Conservation (phyloP, 1,140 invertebrate species). For the Cephus cinctus region DNA sequence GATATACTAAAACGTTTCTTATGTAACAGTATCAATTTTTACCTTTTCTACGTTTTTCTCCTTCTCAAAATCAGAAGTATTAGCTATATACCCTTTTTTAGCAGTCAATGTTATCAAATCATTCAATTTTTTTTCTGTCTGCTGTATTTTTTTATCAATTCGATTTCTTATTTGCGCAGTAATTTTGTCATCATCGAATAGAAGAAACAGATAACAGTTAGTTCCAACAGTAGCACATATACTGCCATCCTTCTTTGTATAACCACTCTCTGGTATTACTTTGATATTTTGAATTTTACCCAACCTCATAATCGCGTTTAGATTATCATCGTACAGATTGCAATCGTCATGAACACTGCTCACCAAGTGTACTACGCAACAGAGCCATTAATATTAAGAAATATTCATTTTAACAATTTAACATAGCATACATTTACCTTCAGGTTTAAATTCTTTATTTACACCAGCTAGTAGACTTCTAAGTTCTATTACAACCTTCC, state of each 20-base stretch:
- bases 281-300: conserved; percentile 31
- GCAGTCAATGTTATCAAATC: conserved; percentile 38
- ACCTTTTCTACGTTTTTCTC: conserved; percentile 23
- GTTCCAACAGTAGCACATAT: conserved; percentile 20
- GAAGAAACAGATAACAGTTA: conserved; percentile 38
- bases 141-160: conserved; percentile 15
- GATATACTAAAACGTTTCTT: too few species aligned
- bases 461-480: conserved; percentile 54
- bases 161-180: conserved; percentile 27
- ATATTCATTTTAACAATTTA: conserved; percentile 43
- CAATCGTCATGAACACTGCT: conserved; percentile 19
- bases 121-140: conserved; percentile 38
- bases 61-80: conserved; percentile 31
- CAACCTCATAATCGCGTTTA: conserved; percentile 35
- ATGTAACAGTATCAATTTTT: too few species aligned
- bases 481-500: conserved; percentile 59
- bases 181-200: conserved; percentile 26
- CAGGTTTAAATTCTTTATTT: conserved; percentile 30
- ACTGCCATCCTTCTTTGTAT: conserved; percentile 20
- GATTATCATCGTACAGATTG: conserved; percentile 28
- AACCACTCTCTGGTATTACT: conserved; percentile 24
- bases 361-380: conserved; percentile 36
- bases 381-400: conserved; percentile 33
- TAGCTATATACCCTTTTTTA: conserved; percentile 32
- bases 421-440: conserved; percentile 31